Base-by-base conservation (phyloP, 2,797 vertebrate species). In the Acanthornis magna region DNA sequence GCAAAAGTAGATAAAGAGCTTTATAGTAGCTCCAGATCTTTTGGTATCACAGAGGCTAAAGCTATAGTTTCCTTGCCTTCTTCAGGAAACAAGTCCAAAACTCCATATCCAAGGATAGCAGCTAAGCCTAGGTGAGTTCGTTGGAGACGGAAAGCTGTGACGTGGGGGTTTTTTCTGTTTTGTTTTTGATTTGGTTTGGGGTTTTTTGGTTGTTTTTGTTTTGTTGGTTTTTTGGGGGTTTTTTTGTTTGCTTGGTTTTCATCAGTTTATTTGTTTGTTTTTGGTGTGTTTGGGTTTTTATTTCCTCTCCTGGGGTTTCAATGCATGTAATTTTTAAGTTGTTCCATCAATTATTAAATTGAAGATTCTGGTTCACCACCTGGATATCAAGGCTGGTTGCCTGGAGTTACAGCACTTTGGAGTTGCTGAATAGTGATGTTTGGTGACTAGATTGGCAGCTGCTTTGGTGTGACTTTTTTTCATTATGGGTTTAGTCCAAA, bases 61-160 rank as follows among this genome's bases (percentile, higher is more conserved):
- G 42, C 80, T 94, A 38, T 63, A n/a, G 45, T 96, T 92, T 82
- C 38, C 76, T 91, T 93, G 55, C 25, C 10, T 81, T 70, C 65
- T 82, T 87, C 88, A 93, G 95, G 76, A 76, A 71, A 68, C 38
- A 47, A 42, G 13, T 54, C 66, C 45, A 71, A 77, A 86, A 55
- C 40, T 80, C 86, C 66, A 29, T 38, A 75, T 86, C 73, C 91
- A 65, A 36, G 74, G 58, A 55, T 6, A 36, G 87, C 91, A 53
- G 42, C 54, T 43, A 84, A 91, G 40, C 40, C 93, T n/a, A 79
- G 83, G 98, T 97, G 91, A 97, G 97, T 91, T 27, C 87, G 74
- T 90, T 1, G 0, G 29, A 67, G 43, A 72, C 10, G 25, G 12
- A 54, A 74, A 29, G 4, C 23, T 48, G 9, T 4, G 13, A 73